These are phyloP conservation scores for fruit fly (Drosophila melanogaster) DNA, from an alignment of 1,140 invertebrate genomes.

Conservation along the genomic window DNA sequence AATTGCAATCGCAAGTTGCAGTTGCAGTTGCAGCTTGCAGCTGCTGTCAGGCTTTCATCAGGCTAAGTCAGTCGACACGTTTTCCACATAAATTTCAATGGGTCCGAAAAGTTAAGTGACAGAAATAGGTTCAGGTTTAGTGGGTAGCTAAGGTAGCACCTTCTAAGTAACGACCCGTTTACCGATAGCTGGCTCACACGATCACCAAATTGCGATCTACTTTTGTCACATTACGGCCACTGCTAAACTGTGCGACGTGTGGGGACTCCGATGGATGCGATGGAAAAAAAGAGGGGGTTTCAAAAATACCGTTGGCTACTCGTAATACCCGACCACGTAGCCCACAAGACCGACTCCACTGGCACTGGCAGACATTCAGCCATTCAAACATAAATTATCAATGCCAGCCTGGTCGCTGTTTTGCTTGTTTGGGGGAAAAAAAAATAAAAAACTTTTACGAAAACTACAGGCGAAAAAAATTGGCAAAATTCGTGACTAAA, in stretches of 20 bases:
- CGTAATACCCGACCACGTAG: conserved; percentile 48
- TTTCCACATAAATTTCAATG: conserved; percentile 70
- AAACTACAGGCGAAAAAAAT: conserved; percentile 20
- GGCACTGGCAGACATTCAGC: neutral
- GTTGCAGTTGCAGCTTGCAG: conserved; percentile 19
- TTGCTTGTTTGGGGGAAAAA: conserved; percentile 29
- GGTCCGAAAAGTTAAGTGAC: conserved; percentile 46
- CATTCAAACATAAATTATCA: conserved; percentile 55
- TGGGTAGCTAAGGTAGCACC: conserved; percentile 35
- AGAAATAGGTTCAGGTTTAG: conserved; percentile 45
- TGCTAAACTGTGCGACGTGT: conserved; percentile 37
- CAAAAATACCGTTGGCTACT: conserved; percentile 33
- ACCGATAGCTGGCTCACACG: conserved; percentile 44
- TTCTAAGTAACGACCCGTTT: conserved; percentile 41
- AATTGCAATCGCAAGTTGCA: conserved; percentile 6
- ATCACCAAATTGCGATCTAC: conserved; percentile 61
- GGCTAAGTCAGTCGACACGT: conserved; percentile 62
- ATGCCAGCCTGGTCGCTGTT: conserved; percentile 45
- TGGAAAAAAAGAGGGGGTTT: conserved; percentile 6
- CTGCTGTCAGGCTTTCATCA: conserved; percentile 61
- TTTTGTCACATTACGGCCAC: conserved; percentile 62
- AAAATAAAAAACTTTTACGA: conserved; percentile 15
- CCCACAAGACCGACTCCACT: conserved; percentile 13
- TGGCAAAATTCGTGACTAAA: conserved; percentile 62
- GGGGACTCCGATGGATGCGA: conserved; percentile 3